Evolutionary conservation across 2,888 invertebrate genomes (phyloP), one percentile per base, ranked within the genome.

Genomic region (Spilosoma lubricipeda): DNA sequence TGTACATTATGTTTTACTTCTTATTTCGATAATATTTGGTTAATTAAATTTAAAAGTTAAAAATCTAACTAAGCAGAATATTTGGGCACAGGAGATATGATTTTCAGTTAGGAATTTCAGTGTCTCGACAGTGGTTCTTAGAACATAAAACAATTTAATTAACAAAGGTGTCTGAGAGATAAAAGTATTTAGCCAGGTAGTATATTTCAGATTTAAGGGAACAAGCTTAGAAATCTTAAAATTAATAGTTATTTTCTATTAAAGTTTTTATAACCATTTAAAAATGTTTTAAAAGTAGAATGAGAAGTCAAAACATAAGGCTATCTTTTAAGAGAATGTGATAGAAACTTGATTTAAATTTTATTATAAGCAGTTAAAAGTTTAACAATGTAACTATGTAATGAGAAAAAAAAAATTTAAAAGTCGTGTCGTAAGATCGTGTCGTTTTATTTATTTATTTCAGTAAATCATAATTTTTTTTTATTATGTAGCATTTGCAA

Each of bases 71-170:
- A 59, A 63, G 59, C 18, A 63, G 5, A 30, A 15, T 8, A 18
- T 63, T 30, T 30, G 15, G 18, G 18, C 7, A 63, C 63, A 63
- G 30, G 15, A 27, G 27, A 59, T 63, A 15, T 42, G 5, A 23
- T 63, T 63, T 39, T 7, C 11, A 33, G 15, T 64, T 27, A 4
- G 20, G 36, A 36, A n/a, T 69, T 70, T 67, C 23, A 30, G n/a
- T n/a, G 45, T 30, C 13, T 59, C 63, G 30, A 30, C 63, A 63
- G 63, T 63, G 30, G 18, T 63, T 30, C 63, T 30, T 18, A 63
- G 63, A 30, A 63, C 63, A 63, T 63, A 30, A 63, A 63, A 63
- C 30, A 63, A 63, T 63, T 63, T 63, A 63, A 63, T 63, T 63
- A 63, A 63, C 30, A 30, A 63, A 30, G 30, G 27, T 63, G 63